These are phyloP conservation scores for Lepidurus apus DNA, from an alignment of 1,140 invertebrate species.

Conservation along the genomic window DNA sequence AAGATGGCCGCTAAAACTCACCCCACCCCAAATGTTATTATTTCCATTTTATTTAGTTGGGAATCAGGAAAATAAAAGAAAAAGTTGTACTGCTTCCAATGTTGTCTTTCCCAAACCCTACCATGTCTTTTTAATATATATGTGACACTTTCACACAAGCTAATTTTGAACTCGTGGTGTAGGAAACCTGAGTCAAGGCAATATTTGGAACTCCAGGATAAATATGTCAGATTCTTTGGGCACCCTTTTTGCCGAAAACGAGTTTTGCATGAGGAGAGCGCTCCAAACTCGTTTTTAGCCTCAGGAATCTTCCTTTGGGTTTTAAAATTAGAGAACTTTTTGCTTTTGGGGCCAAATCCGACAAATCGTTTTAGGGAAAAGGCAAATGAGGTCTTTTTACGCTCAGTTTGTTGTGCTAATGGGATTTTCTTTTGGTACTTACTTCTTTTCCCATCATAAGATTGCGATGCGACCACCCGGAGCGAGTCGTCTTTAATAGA, in stretches of 20 bases:
- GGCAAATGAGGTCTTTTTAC: neutral
- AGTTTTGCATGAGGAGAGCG: neutral
- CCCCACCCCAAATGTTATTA: neutral
- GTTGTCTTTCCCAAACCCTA: too few relatives aligned
- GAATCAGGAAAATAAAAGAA: neutral
- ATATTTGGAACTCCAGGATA: neutral
- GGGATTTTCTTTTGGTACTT: neutral
- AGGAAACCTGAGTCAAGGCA: neutral
- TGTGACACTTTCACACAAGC: neutral
- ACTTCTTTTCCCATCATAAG: neutral
- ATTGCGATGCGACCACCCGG: neutral
- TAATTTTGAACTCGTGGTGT: neutral
- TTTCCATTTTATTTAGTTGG: neutral
- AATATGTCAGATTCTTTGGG: neutral
- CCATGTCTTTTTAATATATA: too few relatives aligned
- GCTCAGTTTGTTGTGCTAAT: neutral
- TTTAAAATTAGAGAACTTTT: neutral
- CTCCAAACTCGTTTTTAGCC: neutral
- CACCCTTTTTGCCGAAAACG: neutral
- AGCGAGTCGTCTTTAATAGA: too few relatives aligned
- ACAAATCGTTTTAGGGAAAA: neutral
- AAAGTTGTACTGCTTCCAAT: neutral
- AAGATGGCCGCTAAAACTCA: neutral
- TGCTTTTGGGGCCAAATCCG: neutral
- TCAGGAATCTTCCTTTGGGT: neutral